A percentile compares a stretch with the other conserved stretches of the same genome.
Conservation (phyloP, 1,140 invertebrate genomes). For the Bemisia tabaci region DNA sequence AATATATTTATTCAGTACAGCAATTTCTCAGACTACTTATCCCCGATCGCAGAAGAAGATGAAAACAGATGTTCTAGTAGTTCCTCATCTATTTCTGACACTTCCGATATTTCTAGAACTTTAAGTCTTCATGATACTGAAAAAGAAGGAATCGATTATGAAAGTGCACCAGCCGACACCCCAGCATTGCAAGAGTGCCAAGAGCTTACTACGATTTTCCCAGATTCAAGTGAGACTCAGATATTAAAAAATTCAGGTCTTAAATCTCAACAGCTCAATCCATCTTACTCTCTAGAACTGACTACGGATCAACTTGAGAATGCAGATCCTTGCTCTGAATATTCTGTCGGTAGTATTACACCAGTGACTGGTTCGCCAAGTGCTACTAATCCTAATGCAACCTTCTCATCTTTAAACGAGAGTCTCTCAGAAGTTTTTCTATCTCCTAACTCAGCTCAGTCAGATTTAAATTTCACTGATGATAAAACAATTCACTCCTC, state of each 20-base stretch:
- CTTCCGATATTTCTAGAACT: conserved; percentile 6
- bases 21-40: conserved; percentile 33
- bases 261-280: neutral
- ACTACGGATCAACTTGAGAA: no score
- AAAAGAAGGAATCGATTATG: no score
- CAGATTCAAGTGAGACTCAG: no score
- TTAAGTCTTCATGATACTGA: neutral
- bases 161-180: neutral
- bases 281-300: no score
- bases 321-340: neutral
- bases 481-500: neutral
- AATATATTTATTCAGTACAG: conserved; percentile 19
- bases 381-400: neutral
- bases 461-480: neutral
- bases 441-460: neutral
- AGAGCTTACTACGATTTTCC: neutral
- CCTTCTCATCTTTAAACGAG: neutral
- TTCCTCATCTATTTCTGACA: conserved; percentile 11
- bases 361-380: neutral
- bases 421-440: neutral
- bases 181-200: conserved; percentile 1
- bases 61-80: conserved; percentile 22
- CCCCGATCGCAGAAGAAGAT: conserved; percentile 46
- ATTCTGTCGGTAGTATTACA: neutral
- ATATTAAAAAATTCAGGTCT: no score